Percentiles rank a stretch among this genome's conserved stretches.
These are phyloP conservation scores for Atta texana DNA, from an alignment of 1,140 invertebrate species.

Conservation along the genomic window DNA sequence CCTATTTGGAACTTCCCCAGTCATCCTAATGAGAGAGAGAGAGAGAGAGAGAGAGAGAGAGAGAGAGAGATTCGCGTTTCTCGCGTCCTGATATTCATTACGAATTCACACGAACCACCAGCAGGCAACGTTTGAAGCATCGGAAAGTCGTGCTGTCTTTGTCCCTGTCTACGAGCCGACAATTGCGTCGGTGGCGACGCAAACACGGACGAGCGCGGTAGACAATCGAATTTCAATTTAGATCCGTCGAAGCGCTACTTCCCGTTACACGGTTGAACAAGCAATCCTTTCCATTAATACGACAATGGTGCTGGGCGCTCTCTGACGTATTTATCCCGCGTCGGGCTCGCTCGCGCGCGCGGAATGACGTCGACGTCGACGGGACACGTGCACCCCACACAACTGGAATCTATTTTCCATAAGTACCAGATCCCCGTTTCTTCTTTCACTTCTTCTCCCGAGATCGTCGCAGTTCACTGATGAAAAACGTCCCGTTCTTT, in stretches of 20 bases:
- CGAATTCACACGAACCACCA: constrained; percentile 71
- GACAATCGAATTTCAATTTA: constrained; percentile 86
- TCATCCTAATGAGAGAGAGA: background rate
- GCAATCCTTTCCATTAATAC: constrained; percentile 85
- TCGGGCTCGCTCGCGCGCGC: constrained; percentile 35
- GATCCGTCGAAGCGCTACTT: constrained; percentile 80
- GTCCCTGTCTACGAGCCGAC: constrained; percentile 61
- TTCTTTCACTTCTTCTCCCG: background rate
- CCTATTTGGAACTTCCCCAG: constrained; percentile 24
- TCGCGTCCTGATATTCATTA: constrained; percentile 63
- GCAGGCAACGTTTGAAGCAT: constrained; percentile 67
- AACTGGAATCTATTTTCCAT: constrained; percentile 66
- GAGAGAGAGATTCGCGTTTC: constrained; percentile 6
- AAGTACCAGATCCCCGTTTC: constrained; percentile 26
- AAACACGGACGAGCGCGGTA: constrained; percentile 76
- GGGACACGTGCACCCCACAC: constrained; percentile 26
- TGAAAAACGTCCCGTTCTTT: constrained; percentile 7
- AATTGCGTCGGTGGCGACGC: constrained; percentile 67
- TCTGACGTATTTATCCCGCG: constrained; percentile 80
- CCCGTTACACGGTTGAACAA: constrained; percentile 81
- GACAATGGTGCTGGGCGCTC: constrained; percentile 80
- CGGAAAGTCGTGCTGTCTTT: constrained; percentile 60
- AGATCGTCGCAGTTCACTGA: constrained; percentile 28
- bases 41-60: background rate
- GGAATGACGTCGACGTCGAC: constrained; percentile 40